These are phyloP conservation scores for Takifugu ocellatus DNA, from an alignment of 2,797 vertebrate species.

Conservation along the genomic window DNA sequence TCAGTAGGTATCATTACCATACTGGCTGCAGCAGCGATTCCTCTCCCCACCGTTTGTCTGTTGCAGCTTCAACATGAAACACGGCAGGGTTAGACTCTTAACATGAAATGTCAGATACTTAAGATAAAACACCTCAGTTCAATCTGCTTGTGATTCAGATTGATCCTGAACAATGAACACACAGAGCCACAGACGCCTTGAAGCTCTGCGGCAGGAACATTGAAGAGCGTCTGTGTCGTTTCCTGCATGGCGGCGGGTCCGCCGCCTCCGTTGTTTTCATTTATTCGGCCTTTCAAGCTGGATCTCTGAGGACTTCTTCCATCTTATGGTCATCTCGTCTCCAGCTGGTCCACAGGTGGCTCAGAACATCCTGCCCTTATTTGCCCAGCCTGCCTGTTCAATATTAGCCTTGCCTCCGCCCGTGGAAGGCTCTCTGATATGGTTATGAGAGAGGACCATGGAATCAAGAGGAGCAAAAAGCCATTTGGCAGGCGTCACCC, in stretches of 20 bases:
- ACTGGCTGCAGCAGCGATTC: constrained; percentile 1
- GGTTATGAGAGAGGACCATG: constrained; percentile 52
- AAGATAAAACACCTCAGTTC: neutral
- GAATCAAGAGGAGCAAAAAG: constrained; percentile 60
- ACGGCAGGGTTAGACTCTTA: neutral
- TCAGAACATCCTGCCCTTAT: constrained; percentile 64
- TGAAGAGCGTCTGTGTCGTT: constrained; percentile 45
- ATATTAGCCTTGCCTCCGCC: constrained; percentile 63
- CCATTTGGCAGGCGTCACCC: constrained; percentile 75
- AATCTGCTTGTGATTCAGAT: constrained; percentile 14
- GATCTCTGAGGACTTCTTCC: constrained; percentile 49
- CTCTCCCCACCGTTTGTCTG: constrained; percentile 1
- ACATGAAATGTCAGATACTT: neutral
- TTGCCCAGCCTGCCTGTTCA: constrained; percentile 62
- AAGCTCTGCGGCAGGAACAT: constrained; percentile 20
- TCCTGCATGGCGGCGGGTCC: constrained; percentile 42
- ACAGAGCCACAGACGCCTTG: constrained; percentile 37
- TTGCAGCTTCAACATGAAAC: constrained; percentile 18
- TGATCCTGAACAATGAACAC: constrained; percentile 10
- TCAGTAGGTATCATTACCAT: constrained; percentile 7
- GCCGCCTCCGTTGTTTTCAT: constrained; percentile 56
- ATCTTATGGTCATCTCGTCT: constrained; percentile 47
- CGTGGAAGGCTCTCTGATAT: constrained; percentile 47
- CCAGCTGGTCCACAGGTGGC: constrained; percentile 72
- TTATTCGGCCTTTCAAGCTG: constrained; percentile 49